Conservation (phyloP, 2,888 invertebrate species). For the Agonopterix heracliana region DNA sequence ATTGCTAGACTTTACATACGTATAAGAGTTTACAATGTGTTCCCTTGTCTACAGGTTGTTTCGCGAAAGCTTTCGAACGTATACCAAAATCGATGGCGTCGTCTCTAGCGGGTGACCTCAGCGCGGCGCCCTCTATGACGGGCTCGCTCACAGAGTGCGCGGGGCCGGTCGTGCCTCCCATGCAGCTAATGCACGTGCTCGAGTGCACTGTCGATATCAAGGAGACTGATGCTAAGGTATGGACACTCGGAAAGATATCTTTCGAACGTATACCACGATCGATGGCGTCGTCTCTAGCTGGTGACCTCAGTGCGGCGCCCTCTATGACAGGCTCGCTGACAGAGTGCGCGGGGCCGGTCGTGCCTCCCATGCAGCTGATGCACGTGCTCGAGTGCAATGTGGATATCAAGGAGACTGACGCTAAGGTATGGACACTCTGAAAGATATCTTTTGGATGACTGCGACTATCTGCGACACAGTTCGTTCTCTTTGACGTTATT, state of each 20-base stretch:
- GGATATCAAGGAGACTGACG: constrained; percentile 86
- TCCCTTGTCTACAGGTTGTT: constrained; percentile 79
- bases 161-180: constrained; percentile 78
- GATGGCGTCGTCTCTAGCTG: constrained; percentile 85
- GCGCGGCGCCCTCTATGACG: constrained; percentile 80
- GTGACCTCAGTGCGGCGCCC: constrained; percentile 79
- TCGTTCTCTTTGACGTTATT: too few species aligned
- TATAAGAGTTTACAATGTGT: background rate
- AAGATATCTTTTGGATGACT: too few species aligned
- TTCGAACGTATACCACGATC: constrained; percentile 92
- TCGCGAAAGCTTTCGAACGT: constrained; percentile 95
- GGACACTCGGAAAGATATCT: too few species aligned
- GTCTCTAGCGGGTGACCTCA: constrained; percentile 81
- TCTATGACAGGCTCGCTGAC: constrained; percentile 79
- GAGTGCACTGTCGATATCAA: constrained; percentile 95
- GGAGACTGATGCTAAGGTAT: constrained; percentile 90
- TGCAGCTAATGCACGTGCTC: constrained; percentile 85
- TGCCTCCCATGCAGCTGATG: constrained; percentile 79
- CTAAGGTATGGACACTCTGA: background rate
- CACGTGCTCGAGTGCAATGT: constrained; percentile 93
- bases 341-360: constrained; percentile 74
- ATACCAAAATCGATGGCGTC: constrained; percentile 89
- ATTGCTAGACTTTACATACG: too few species aligned
- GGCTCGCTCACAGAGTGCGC: constrained; percentile 74
- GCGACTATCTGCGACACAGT: too few species aligned